These are phyloP conservation scores for Pelochelys cantorii DNA, from an alignment of 2,797 vertebrate genomes.

Conservation along the genomic window DNA sequence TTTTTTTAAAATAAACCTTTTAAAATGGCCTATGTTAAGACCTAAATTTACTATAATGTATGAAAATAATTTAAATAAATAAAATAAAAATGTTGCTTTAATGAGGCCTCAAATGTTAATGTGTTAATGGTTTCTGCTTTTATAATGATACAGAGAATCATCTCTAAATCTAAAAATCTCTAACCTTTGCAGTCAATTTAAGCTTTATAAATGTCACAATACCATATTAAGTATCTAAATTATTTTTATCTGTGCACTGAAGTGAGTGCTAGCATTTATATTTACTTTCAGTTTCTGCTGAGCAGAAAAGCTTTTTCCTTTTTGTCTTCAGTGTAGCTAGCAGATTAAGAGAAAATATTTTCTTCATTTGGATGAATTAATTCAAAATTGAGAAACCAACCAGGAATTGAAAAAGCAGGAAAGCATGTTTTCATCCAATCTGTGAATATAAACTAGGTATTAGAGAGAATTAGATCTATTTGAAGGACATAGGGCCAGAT, in stretches of 20 bases:
- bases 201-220: background rate
- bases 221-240: background rate
- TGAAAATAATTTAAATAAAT: background rate
- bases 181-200: background rate
- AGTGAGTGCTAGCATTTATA: background rate
- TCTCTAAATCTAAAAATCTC: background rate
- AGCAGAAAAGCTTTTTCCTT: background rate
- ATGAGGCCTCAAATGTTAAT: background rate
- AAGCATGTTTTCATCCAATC: background rate
- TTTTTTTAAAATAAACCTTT: background rate
- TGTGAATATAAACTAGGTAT: background rate
- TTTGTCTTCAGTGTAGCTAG: background rate
- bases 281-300: background rate
- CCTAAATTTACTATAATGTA: background rate
- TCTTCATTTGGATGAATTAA: background rate
- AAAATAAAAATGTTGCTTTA: background rate
- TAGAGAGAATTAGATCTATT: background rate
- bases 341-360: background rate
- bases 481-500: background rate
- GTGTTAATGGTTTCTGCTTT: background rate
- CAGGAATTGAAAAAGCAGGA: background rate
- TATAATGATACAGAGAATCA: background rate
- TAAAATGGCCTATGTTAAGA: background rate
- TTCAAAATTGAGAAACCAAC: background rate
- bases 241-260: background rate